Evolutionary conservation across 1,140 invertebrate genomes (phyloP).

Genomic region (Helicoverpa zea): DNA sequence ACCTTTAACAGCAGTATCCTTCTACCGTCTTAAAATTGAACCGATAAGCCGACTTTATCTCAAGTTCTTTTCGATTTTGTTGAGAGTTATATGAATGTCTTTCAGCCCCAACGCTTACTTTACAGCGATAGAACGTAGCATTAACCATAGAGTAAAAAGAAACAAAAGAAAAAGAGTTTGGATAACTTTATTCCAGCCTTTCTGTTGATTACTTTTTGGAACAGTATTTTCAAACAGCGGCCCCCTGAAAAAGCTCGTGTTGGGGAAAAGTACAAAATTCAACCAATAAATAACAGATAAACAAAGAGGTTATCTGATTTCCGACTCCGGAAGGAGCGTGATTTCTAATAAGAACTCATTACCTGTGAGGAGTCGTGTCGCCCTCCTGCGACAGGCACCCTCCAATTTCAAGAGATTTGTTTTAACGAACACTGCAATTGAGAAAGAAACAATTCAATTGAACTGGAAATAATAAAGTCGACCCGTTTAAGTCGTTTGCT

Average conservation of each 20-base stretch:
- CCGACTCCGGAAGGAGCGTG: not conserved
- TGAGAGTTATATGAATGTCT: not conserved
- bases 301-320: constrained; percentile 18
- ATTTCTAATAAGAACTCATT: constrained; percentile 43
- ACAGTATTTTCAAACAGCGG: not conserved
- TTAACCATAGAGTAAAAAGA: not conserved
- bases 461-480: constrained; percentile 73
- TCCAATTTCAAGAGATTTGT: constrained; percentile 37
- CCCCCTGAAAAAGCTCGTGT: not conserved
- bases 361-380: constrained; percentile 26
- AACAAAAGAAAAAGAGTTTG: not conserved
- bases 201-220: constrained; percentile 1
- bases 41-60: no score
- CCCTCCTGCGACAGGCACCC: not conserved
- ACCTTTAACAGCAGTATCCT: no score
- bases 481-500: constrained; percentile 65
- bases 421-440: constrained; percentile 51
- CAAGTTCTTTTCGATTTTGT: not conserved
- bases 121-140: not conserved
- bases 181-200: not conserved
- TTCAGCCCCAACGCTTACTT: not conserved
- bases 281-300: constrained; percentile 31
- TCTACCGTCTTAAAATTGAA: not conserved
- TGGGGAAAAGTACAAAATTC: constrained; percentile 19
- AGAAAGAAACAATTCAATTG: constrained; percentile 64